phyloP scores from a whole-genome alignment of 2,113 vertebrate genomes.

The Empidonax traillii region DNA sequence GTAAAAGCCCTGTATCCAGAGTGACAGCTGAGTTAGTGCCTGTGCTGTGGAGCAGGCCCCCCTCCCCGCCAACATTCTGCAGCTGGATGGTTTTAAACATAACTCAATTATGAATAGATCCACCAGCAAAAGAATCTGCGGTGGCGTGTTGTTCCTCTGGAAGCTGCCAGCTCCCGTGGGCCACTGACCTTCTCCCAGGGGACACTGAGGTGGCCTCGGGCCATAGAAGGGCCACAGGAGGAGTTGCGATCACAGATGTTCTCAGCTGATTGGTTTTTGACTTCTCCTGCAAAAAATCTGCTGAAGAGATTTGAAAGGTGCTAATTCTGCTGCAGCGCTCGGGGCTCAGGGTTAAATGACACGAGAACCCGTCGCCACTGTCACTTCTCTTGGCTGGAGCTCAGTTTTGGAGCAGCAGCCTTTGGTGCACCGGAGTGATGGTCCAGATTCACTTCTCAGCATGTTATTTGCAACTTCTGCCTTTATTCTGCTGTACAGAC shows the following conservation, averaged over 20 bases:
- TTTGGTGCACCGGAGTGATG: neutral
- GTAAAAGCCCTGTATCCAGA: neutral
- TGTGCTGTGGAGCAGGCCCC: neutral
- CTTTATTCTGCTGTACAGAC: neutral
- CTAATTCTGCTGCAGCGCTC: neutral
- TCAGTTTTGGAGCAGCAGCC: neutral
- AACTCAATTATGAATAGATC: neutral
- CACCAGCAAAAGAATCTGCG: neutral
- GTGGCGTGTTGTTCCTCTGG: neutral
- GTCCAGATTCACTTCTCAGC: neutral
- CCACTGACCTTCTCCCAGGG: neutral
- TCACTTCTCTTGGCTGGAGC: neutral
- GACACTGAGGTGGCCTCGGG: neutral
- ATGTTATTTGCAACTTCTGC: neutral
- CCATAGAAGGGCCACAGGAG: neutral
- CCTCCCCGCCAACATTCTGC: conserved; percentile 24
- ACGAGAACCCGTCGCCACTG: neutral
- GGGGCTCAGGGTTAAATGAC: neutral
- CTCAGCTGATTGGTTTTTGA: neutral
- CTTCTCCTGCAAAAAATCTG: neutral
- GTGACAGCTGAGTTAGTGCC: conserved; percentile 36
- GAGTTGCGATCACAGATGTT: neutral
- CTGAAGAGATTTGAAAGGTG: neutral
- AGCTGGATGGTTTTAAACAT: conserved; percentile 38
- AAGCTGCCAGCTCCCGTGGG: neutral